Conservation (phyloP, 2,113 vertebrate species). For the Mustela lutreola region DNA sequence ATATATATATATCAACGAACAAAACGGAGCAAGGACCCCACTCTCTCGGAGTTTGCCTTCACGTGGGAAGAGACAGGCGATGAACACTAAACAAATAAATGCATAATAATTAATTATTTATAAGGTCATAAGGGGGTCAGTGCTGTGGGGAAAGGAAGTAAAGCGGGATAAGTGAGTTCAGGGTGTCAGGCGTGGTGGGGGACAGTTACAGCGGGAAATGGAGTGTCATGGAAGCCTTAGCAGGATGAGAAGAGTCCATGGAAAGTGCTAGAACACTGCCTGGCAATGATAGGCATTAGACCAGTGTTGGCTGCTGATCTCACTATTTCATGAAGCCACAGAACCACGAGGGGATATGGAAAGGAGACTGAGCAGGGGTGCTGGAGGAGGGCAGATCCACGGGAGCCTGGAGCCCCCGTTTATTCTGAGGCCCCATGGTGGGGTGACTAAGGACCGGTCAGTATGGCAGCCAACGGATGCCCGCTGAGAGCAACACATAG, state of each 20-base stretch:
- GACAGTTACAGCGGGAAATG: too few species aligned
- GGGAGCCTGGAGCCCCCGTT: not conserved
- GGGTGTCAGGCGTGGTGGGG: rapidly evolving
- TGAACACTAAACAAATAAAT: not conserved
- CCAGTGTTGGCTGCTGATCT: rapidly evolving
- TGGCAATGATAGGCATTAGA: rapidly evolving
- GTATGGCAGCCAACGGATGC: not conserved
- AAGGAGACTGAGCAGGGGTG: not conserved
- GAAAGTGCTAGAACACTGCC: rapidly evolving
- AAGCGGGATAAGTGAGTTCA: not conserved
- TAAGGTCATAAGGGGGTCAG: not conserved
- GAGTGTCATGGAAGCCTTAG: rapidly evolving
- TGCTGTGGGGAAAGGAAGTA: too few species aligned
- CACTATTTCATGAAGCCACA: rapidly evolving
- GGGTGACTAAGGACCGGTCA: not conserved
- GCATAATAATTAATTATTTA: not conserved
- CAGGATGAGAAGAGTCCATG: rapidly evolving
- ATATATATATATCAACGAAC: not conserved
- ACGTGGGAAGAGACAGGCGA: not conserved
- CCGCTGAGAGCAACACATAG: not conserved
- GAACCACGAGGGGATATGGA: too few species aligned
- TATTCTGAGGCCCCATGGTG: not conserved
- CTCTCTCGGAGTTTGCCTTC: rapidly evolving
- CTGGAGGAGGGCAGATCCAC: rapidly evolving
- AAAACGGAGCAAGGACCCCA: too few species aligned